phyloP scores from a whole-genome alignment of 2,797 vertebrate genomes.

The Silurus aristotelis region DNA sequence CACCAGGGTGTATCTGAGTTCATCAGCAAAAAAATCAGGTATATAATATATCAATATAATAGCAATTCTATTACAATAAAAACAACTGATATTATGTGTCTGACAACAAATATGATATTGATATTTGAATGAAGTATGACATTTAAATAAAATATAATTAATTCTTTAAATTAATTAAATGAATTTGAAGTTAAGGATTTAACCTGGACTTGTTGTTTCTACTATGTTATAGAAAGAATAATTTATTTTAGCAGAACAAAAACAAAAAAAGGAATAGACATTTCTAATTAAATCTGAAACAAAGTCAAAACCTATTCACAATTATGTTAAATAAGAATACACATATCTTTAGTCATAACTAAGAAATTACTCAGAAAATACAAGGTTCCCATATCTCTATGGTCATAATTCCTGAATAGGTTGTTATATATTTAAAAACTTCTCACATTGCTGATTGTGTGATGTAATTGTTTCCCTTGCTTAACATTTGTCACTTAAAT shows the following conservation, averaged over 20 bases:
- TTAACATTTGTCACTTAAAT: neutral
- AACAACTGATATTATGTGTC: neutral
- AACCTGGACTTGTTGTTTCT: neutral
- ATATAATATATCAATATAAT: neutral
- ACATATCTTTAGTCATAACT: neutral
- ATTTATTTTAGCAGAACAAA: neutral
- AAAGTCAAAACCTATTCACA: neutral
- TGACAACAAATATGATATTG: neutral
- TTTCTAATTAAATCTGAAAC: neutral
- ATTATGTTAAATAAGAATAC: neutral
- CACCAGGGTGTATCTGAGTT: conserved; percentile 7
- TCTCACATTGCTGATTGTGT: neutral
- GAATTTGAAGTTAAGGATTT: neutral
- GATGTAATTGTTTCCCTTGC: neutral
- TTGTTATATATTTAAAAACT: neutral
- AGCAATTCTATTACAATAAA: neutral
- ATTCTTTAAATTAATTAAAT: neutral
- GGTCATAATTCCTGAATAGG: neutral
- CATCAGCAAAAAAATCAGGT: neutral
- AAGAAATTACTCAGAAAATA: neutral
- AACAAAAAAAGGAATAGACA: too few species aligned
- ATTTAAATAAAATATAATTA: too few species aligned
- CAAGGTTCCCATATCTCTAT: neutral
- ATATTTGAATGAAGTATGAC: too few species aligned
- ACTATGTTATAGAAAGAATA: neutral